A percentile compares a stretch with the other conserved stretches of the same genome.
Evolutionary conservation across 2,888 invertebrate genomes (phyloP).

Genomic region (Adela reaumurella): DNA sequence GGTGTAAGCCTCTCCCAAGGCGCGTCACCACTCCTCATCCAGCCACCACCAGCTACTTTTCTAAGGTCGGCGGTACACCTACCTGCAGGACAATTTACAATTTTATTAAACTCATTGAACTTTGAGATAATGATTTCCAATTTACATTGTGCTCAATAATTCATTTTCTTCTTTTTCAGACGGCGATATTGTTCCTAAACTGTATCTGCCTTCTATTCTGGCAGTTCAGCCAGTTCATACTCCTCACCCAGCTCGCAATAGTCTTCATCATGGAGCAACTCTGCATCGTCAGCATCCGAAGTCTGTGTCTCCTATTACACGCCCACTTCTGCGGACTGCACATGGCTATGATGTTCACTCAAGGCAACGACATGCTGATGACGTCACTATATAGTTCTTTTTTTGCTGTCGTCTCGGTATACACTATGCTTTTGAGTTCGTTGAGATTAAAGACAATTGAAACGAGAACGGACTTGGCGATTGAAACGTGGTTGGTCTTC

Average conservation of each 20-base stretch:
- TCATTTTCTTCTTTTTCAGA: slow-evolving; percentile 23
- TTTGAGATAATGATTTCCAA: no score
- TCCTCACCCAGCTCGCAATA: slow-evolving; percentile 71
- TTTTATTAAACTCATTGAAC: no score
- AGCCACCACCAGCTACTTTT: no score
- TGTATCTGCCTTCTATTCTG: slow-evolving; percentile 58
- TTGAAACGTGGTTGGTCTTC: slow-evolving; percentile 27
- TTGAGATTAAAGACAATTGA: slow-evolving; percentile 26
- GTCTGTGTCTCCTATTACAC: slow-evolving; percentile 32
- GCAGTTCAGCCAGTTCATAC: slow-evolving; percentile 83
- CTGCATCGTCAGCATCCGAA: slow-evolving; percentile 40
- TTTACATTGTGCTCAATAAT: no score
- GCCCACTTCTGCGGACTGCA: slow-evolving; percentile 42
- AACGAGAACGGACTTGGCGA: slow-evolving; percentile 24
- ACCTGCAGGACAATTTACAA: no score
- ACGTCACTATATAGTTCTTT: slow-evolving; percentile 47
- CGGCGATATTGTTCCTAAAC: slow-evolving; percentile 33
- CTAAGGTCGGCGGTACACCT: no score
- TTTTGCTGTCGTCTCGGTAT: slow-evolving; percentile 31
- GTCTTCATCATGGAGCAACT: slow-evolving; percentile 67
- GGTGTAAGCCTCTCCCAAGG: no score
- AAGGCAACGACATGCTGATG: slow-evolving; percentile 46
- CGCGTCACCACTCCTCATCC: no score
- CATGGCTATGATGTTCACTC: slow-evolving; percentile 32
- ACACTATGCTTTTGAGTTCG: slow-evolving; percentile 32